Evolutionary conservation across 1,140 invertebrate genomes (phyloP), one percentile per base, ranked within the genome.

Genomic region (Cardiocondyla obscurior): DNA sequence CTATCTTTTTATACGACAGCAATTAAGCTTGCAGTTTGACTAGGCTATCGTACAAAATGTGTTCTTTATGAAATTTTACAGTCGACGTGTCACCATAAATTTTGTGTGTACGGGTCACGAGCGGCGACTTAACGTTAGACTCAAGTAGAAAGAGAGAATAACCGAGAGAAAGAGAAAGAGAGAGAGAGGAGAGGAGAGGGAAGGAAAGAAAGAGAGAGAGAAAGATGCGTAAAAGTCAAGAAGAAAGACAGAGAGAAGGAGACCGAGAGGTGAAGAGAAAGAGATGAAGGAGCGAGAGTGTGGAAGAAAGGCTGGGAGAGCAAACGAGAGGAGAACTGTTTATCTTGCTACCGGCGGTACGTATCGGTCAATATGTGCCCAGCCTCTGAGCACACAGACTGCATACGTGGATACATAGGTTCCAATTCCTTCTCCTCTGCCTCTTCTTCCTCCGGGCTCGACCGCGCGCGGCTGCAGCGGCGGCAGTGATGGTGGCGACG

Each of bases 291-390:
- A 67, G 30, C 5, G 22, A 67, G 46, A 79, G 53, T n/a, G 33
- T 39, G 53, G 36, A 65, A 79, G 73, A 83, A 62, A 65, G 51
- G 25, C 22, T 16, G 42, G 84, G 62, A 72, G 64, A 79, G 49
- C 55, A 70, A 81, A 85, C 58, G 83, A 69, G 87, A 85, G 87
- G 87, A 87, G 86, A 88, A 88, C 82, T 92, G 90, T 92, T 92
- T 92, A 90, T 92, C 90, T 92, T 92, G 89, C 92, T 91, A 92
- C 91, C 85, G 88, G 90, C 86, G 77, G 90, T 92, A 92, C 91
- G 91, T 91, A 90, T 91, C 88, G 89, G 90, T 92, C 91, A 92
- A 92, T 92, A 92, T 92, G 90, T 92, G 89, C 89, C 89, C 90
- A 92, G 91, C 86, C 89, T 92, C 91, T 89, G 89, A 89, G 88